Base-by-base conservation (phyloP, 2,113 vertebrate species). In the Tachycineta bicolor region DNA sequence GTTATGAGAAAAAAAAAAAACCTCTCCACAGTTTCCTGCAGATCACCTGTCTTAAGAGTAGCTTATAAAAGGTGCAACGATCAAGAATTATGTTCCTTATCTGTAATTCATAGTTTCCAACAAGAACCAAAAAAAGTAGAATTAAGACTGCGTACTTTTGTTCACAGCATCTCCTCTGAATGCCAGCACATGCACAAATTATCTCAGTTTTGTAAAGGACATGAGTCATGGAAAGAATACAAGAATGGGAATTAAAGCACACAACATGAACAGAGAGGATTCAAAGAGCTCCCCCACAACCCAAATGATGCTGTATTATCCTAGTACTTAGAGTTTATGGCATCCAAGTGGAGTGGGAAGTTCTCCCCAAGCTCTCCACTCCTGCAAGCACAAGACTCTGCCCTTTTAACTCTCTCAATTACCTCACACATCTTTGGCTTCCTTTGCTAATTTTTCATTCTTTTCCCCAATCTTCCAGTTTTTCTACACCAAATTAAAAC, bases 1-100 rank as follows among this genome's bases (percentile, higher is more conserved):
- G 2, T 52, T 60, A 78, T n/a, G 11, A 56, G 43, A 77, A 77
- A 85, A 17, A 89, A 93, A 88, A 55, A 17, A 89, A 93, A 88
- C 52, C 34, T 34, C n/a, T 31, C 29, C 47, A 17, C 20, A 53
- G 11, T 62, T 64, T 77, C 82, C 49, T 62, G 50, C 21, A 62
- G 33, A 55, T 33, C 8, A 53, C 3, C 43, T 49, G 21, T 75
- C 37, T 71, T 69, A 85, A 34, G 19, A 67, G 6, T 18, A 67
- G 6, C 29, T 90, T 87, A 65, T 6, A 60, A 74, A 60, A 68
- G 5, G 18, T 34, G 9, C 5, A 34, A 63, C 71, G 7, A 43
- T 47, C 29, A 73, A 50, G 24, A 80, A 86, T n/a, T 44, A 21
- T 53, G 17, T n/a, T 77, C 11, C 12, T 0, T 31, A 60, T 11